Evolutionary conservation across 2,888 invertebrate species (phyloP), one percentile per base, ranked within the genome.

Genomic region (Gibbula magus): DNA sequence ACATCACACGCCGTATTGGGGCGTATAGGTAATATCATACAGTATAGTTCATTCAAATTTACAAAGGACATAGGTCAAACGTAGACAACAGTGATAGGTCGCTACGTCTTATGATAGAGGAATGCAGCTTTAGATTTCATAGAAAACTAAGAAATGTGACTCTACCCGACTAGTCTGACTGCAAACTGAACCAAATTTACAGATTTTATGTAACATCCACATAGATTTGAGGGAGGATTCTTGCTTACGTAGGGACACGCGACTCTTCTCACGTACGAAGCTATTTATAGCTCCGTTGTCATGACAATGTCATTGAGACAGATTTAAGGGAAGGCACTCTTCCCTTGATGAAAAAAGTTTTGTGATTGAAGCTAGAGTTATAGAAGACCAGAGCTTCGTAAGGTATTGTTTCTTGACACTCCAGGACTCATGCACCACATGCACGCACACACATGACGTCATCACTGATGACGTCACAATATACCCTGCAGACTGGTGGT

Each of bases 381-480:
- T 3, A 32, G 67, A 29, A 29, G 32, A 67, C 67, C 67, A 70
- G 70, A 25, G 39, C 10, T 20, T 70, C 70, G 8, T 35, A 16
- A 45, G 45, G 29, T 61, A 61, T 61, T 61, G 61, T 61, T 29
- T 61, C 29, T 39, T 70, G 39, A 35, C 70, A 70, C 70, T 70
- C 35, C 35, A 35, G 70, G 70, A 70, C 70, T 70, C 70, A 70
- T 70, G 70, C 70, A 70, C 70, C 70, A 70, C 70, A 70, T 70
- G 70, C 70, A 70, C 70, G 70, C 70, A 70, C 70, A 45, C 45
- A 70, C 70, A 70, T 70, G 70, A 70, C 70, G 39, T 70, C 70
- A 70, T 70, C 20, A 16, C 16, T 70, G 56, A 56, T 56, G 70
- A 70, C 70, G 70, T 70, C 70, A 70, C 70, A 70, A 70, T 70